A percentile compares a stretch with the other conserved stretches of the same genome.
Evolutionary conservation across 2,113 vertebrate genomes (phyloP).

Genomic region (Pangasianodon gigas): DNA sequence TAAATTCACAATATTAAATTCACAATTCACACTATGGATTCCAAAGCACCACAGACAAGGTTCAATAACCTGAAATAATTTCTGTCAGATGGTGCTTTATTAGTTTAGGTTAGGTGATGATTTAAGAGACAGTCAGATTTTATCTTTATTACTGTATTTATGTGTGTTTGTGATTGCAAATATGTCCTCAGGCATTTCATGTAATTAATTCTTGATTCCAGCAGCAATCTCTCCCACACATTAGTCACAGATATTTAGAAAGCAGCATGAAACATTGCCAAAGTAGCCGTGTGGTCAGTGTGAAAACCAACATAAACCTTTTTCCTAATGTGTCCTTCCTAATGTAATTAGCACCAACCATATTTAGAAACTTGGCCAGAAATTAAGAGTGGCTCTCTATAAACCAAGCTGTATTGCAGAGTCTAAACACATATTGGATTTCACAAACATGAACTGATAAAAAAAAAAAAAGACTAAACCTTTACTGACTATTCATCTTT

Average conservation of each 20-base stretch:
- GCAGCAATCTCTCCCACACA: background rate
- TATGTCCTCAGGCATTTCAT: constrained; percentile 6
- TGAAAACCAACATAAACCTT: background rate
- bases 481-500: constrained; percentile 32
- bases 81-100: background rate
- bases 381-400: background rate
- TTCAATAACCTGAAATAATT: background rate
- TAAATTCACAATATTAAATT: background rate
- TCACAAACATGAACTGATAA: constrained; percentile 8
- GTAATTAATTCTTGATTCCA: constrained; percentile 22
- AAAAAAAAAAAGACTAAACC: background rate
- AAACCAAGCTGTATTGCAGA: background rate
- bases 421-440: constrained; percentile 11
- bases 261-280: background rate
- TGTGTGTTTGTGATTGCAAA: background rate
- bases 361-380: constrained; percentile 3
- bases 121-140: background rate
- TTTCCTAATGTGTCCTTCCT: background rate
- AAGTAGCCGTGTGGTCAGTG: background rate
- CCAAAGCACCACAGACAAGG: background rate
- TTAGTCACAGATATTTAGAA: background rate
- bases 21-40: background rate
- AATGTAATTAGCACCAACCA: constrained; percentile 7
- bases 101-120: constrained; percentile 4
- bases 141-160: constrained; percentile 1